phyloP scores from a whole-genome alignment of 1,140 invertebrate species.

The Papilio polytes region DNA sequence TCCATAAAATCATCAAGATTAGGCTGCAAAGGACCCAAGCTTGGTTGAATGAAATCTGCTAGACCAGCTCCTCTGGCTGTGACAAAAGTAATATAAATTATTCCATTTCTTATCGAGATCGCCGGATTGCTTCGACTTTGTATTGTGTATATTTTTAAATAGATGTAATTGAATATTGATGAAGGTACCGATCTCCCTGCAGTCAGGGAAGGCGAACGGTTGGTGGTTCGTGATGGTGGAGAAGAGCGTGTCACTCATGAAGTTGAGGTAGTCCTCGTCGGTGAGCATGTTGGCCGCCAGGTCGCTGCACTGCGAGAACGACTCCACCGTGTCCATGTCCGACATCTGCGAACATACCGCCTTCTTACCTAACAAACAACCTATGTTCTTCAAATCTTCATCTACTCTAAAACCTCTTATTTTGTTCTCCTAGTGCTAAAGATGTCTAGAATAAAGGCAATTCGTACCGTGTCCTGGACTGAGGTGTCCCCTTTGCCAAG shows the following conservation, averaged over 20 bases:
- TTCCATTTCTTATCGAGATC: slow-evolving; percentile 40
- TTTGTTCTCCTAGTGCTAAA: not conserved
- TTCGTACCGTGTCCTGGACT: slow-evolving; percentile 89
- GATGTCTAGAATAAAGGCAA: not conserved
- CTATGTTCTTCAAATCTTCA: not conserved
- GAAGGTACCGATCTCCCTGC: slow-evolving; percentile 94
- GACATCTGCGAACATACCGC: slow-evolving; percentile 84
- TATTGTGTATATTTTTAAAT: slow-evolving; percentile 27
- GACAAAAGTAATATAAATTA: slow-evolving; percentile 59
- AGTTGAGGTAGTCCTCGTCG: slow-evolving; percentile 95
- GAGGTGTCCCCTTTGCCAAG: slow-evolving; percentile 90
- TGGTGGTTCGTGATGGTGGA: slow-evolving; percentile 94
- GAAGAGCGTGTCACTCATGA: slow-evolving; percentile 96
- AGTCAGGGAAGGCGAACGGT: slow-evolving; percentile 98
- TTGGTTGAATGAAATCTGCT: slow-evolving; percentile 99
- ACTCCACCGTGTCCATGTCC: slow-evolving; percentile 91
- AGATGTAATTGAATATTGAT: slow-evolving; percentile 39
- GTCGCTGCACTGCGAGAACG: slow-evolving; percentile 87
- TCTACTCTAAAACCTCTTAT: not conserved
- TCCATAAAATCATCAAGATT: slow-evolving; percentile 98
- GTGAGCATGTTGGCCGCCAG: slow-evolving; percentile 89
- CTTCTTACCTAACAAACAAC: slow-evolving; percentile 6
- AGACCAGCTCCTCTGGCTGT: slow-evolving; percentile 85
- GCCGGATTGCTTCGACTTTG: slow-evolving; percentile 22
- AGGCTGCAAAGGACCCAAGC: slow-evolving; percentile 97